Evolutionary conservation across 2,113 vertebrate genomes (phyloP).

Genomic region (Micromys minutus): DNA sequence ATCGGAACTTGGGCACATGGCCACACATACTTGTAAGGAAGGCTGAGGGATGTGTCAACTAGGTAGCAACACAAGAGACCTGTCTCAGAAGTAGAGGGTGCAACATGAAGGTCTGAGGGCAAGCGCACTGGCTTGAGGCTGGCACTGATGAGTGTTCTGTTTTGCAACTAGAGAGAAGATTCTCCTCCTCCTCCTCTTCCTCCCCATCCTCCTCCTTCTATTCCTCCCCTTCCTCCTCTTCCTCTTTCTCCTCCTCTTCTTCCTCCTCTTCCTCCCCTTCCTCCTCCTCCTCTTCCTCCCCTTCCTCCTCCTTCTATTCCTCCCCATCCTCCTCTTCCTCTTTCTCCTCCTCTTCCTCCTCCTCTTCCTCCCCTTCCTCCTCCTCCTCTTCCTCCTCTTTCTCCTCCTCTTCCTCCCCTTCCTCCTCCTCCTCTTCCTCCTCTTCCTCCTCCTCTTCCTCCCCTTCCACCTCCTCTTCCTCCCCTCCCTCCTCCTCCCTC

Average conservation of each 20-base stretch:
- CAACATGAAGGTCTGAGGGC: not conserved
- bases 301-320: too few species aligned
- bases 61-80: not conserved
- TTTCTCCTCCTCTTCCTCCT: too few species aligned
- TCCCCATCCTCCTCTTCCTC: not conserved
- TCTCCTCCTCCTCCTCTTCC: not conserved
- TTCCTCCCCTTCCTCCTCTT: fast-evolving
- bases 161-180: not conserved
- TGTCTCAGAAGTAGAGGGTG: not conserved
- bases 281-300: too few species aligned
- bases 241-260: not conserved
- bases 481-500: too few species aligned
- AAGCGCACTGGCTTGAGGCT: not conserved
- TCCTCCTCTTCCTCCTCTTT: too few species aligned
- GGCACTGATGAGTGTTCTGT: not conserved
- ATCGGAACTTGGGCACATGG: not conserved
- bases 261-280: too few species aligned
- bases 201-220: too few species aligned
- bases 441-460: too few species aligned
- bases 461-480: too few species aligned
- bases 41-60: not conserved
- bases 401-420: too few species aligned
- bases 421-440: too few species aligned
- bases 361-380: too few species aligned
- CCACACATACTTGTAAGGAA: not conserved